Evolutionary conservation across 2,113 vertebrate genomes (phyloP).

Genomic region (Rhabdornis inornatus): DNA sequence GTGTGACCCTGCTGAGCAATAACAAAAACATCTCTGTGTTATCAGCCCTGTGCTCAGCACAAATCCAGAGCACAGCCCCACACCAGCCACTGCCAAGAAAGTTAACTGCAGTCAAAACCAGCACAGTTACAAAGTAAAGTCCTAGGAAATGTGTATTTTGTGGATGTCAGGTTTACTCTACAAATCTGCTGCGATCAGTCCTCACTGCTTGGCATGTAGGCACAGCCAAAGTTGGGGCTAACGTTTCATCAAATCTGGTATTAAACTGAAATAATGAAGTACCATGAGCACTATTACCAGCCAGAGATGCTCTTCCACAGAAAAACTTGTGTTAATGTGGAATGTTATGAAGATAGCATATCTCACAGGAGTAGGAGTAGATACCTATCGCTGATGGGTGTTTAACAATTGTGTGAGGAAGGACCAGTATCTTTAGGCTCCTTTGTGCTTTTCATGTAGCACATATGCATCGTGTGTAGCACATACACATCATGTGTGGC

Average conservation of each 20-base stretch:
- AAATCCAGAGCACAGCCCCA: background rate
- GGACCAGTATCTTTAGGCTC: background rate
- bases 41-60: too few relatives aligned
- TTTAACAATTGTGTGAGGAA: background rate
- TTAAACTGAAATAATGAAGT: background rate
- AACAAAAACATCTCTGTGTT: background rate
- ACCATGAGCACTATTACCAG: background rate
- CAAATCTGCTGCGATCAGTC: background rate
- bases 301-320: background rate
- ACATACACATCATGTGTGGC: too few relatives aligned
- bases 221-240: background rate
- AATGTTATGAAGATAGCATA: too few relatives aligned
- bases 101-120: background rate
- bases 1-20: background rate
- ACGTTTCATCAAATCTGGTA: background rate
- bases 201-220: background rate
- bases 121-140: background rate
- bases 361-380: background rate
- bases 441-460: background rate
- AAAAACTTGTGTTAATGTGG: background rate
- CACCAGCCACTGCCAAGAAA: background rate
- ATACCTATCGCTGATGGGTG: fast-evolving
- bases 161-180: background rate
- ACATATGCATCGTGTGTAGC: background rate
- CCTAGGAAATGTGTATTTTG: background rate